These are phyloP conservation scores for Rattus rattus DNA, from an alignment of 2,113 vertebrate genomes.

Conservation along the genomic window DNA sequence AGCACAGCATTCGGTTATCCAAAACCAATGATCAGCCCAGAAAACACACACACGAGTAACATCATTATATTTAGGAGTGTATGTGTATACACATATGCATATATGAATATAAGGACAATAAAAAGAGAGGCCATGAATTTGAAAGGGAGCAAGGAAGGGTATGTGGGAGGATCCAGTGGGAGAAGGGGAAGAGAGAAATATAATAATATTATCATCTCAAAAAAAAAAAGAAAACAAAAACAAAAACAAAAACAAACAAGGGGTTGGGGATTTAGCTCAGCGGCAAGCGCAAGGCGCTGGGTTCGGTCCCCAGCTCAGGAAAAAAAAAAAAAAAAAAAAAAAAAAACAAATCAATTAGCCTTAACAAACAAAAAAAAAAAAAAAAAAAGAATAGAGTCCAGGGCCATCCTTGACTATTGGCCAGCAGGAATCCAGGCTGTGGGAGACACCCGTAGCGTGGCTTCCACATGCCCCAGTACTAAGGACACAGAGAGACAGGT, in stretches of 20 bases:
- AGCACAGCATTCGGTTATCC: background rate
- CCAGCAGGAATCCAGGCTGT: background rate
- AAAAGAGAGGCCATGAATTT: background rate
- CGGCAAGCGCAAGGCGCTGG: no score
- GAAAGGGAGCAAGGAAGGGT: background rate
- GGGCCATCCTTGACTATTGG: background rate
- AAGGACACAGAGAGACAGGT: background rate
- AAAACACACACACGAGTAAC: background rate
- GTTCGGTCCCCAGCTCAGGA: no score
- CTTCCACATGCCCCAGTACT: background rate
- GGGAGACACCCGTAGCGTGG: background rate
- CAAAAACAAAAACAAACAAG: no score
- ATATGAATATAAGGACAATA: background rate
- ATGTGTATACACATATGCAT: background rate
- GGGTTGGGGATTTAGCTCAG: no score
- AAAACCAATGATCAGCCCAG: background rate
- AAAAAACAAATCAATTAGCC: no score
- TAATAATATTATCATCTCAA: background rate
- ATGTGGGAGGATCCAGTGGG: background rate
- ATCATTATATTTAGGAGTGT: background rate
- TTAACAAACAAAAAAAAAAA: no score
- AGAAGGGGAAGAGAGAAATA: background rate
- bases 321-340: no score
- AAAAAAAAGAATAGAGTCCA: background rate
- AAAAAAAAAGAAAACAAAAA: background rate